Conservation (phyloP, 1,140 invertebrate species). For the Ceratina japonica region DNA sequence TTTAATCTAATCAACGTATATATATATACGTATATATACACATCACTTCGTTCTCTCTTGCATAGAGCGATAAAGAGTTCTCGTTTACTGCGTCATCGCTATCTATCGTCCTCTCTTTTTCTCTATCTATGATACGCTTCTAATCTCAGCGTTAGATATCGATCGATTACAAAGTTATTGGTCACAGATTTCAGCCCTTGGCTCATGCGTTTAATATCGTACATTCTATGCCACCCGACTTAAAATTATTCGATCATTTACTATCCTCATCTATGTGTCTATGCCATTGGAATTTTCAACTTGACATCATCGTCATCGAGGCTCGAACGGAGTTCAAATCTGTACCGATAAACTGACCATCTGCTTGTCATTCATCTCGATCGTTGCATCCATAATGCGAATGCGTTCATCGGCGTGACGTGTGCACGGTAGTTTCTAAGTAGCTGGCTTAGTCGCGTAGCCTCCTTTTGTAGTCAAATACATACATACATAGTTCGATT, state of each 20-base stretch:
- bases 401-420: slow-evolving; percentile 52
- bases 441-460: slow-evolving; percentile 64
- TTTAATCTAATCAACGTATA: slow-evolving; percentile 55
- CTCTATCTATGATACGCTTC: slow-evolving; percentile 28
- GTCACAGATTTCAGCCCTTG: slow-evolving; percentile 46
- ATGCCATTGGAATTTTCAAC: neutral
- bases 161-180: slow-evolving; percentile 33
- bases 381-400: slow-evolving; percentile 67
- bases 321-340: slow-evolving; percentile 32
- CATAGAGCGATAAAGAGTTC: slow-evolving; percentile 21
- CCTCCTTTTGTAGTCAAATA: slow-evolving; percentile 44
- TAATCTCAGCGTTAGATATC: slow-evolving; percentile 29
- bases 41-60: slow-evolving; percentile 11
- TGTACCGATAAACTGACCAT: slow-evolving; percentile 41
- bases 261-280: neutral
- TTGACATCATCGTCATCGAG: neutral
- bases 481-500: slow-evolving; percentile 59
- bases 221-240: neutral
- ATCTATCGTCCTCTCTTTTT: slow-evolving; percentile 18
- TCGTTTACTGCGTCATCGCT: slow-evolving; percentile 15
- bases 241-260: slow-evolving; percentile 10
- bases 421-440: slow-evolving; percentile 56
- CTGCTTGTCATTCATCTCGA: slow-evolving; percentile 49
- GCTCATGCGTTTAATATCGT: neutral
- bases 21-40: too few relatives aligned